Base-by-base conservation (phyloP, 2,888 invertebrate species). In the Caenorhabditis uteleia region DNA sequence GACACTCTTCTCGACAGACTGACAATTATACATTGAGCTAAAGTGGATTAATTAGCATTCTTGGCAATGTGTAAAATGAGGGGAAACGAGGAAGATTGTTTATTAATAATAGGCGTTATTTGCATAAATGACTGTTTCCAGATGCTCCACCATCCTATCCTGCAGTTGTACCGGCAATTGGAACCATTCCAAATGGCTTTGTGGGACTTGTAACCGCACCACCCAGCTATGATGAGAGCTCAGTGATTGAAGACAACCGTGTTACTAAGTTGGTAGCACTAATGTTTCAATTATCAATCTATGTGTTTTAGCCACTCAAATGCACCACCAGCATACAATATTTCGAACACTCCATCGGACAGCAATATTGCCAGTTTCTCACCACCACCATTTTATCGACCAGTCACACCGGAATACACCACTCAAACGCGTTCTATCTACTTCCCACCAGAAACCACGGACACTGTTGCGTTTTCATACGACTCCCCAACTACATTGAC, bases 351-450 rank as follows among this genome's bases (percentile, higher is more conserved):
- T 21, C 48, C 38, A 2, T 42, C 43, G 5, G 51, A 51, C 21
- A 60, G 54, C 46, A 62, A 56, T 50, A 64, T 64, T 14, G 58
- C 65, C 4, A 58, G 56, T 42, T 65, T 59, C 27, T 65, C 65
- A 0, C 65, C 65, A 12, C 65, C 65, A 14, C 65, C 65, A 14
- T 65, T 54, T 39, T 65, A 65, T 42, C 51, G 58, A 20, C 58
- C 65, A 12, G 39, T 39, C 3, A 51, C 45, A 21, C 60, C 54
- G 6, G 45, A 45, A 21, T 47, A 47, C n/a, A 46, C 36, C 46
- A 43, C 61, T 6, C 62, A 62, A 42, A 56, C 62, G 1, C 33
- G 36, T 10, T 36, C 56, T 1, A 43, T 62, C 39, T 62, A 51
- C n/a, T 51, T 62, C 21, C 56, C 62, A 7, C 14, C 62, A 3